phyloP scores from a whole-genome alignment of 2,797 vertebrate genomes.

The Lepilemur septentrionalis region DNA sequence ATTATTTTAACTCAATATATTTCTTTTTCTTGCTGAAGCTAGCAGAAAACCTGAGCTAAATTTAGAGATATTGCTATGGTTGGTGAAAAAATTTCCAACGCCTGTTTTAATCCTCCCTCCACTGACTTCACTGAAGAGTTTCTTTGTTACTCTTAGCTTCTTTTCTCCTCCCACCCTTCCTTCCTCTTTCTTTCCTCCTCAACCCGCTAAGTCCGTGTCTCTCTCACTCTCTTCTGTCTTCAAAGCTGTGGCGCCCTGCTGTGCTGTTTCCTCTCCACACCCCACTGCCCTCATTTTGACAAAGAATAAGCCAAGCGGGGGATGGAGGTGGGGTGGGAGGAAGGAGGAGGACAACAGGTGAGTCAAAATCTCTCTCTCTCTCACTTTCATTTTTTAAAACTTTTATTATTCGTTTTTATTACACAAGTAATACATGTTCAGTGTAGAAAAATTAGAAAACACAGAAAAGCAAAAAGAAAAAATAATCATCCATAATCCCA shows the following conservation, averaged over 20 bases:
- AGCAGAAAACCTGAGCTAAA: background rate
- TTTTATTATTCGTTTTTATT: constrained; percentile 80
- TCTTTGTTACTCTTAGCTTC: background rate
- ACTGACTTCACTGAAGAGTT: background rate
- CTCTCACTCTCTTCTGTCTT: background rate
- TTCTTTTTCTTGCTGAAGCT: background rate
- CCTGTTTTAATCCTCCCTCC: background rate
- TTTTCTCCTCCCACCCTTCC: background rate
- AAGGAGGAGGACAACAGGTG: background rate
- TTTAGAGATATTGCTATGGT: background rate
- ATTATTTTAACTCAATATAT: background rate
- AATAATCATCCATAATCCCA: constrained; percentile 75
- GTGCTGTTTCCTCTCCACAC: background rate
- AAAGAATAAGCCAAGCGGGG: background rate
- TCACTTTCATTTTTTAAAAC: constrained; percentile 60
- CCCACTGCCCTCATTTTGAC: background rate
- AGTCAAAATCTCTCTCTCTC: background rate
- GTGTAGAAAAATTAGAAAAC: constrained; percentile 83
- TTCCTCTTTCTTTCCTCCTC: background rate
- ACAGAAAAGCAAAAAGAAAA: constrained; percentile 78
- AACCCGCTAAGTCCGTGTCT: rapidly evolving
- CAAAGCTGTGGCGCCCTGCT: background rate
- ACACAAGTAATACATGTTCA: constrained; percentile 80
- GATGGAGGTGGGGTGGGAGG: no score
- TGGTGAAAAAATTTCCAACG: background rate